Base-by-base conservation (phyloP, 2,888 invertebrate species). In the Xylota sylvarum region DNA sequence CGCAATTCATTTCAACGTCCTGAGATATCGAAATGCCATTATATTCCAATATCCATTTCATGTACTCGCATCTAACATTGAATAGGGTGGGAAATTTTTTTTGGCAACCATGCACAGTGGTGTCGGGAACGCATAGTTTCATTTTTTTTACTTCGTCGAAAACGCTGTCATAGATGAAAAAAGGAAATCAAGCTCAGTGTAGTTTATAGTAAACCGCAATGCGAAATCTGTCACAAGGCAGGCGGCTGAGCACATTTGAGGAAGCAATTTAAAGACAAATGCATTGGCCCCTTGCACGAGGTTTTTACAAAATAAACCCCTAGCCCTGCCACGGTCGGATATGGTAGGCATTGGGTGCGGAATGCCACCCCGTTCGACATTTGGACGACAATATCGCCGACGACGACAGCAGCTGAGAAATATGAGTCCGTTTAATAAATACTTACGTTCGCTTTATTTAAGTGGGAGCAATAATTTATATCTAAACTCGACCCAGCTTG, bases 151-250 rank as follows among this genome's bases (percentile, higher is more conserved):
- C 37, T 65, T 72, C 35, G 43, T 32, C 9, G 58, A 80, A 69
- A 60, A 86, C 52, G 58, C 37, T 55, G 32, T 74, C 80, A 84
- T 70, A 70, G 67, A 72, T 73, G 77, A 23, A 73, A 81, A 58
- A 69, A 73, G 73, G 55, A 77, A 81, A 86, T 76, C 86, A 81
- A 77, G 32, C 60, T 70, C 72, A 55, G 32, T 56, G 43, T 90
- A 90, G 90, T 91, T 92, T 91, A 91, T 91, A 90, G 91, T 90
- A 91, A 91, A 91, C 91, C 91, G 91, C 91, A 92, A 90, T 91
- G 92, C 92, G 91, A 92, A 91, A 92, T 91, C 90, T 91, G 91
- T 91, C 91, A 91, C 91, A 82, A 48, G 30, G 50, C 77, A 77
- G 82, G 77, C 69, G 40, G 77, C 70, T 65, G 76, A 46, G 76